Conservation (phyloP, 1,140 invertebrate genomes). For the Drosophila pseudoobscura region DNA sequence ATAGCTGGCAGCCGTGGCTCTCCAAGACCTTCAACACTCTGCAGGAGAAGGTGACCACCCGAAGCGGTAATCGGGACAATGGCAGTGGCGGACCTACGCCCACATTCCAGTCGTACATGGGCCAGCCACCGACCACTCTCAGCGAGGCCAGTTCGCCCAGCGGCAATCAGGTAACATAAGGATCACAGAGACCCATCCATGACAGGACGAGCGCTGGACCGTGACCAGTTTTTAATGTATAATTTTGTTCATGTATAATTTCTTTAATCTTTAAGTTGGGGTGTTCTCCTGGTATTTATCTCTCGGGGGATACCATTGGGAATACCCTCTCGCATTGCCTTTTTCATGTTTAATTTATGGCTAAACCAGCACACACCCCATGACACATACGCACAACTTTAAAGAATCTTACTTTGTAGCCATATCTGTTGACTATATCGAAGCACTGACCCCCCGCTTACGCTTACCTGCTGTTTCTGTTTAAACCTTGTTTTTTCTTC, state of each 20-base stretch:
- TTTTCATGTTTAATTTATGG: conserved; percentile 64
- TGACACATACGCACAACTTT: conserved; percentile 23
- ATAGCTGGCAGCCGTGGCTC: conserved; percentile 93
- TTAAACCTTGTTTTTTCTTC: conserved; percentile 28
- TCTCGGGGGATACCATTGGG: conserved; percentile 1
- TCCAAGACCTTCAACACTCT: conserved; percentile 89
- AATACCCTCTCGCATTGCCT: conserved; percentile 42
- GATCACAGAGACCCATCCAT: neutral
- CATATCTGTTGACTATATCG: conserved; percentile 14
- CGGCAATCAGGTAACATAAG: conserved; percentile 80
- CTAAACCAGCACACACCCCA: conserved; percentile 8
- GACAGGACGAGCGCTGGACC: conserved; percentile 40
- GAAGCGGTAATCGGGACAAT: conserved; percentile 61
- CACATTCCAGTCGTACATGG: conserved; percentile 82
- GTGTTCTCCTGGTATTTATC: conserved; percentile 25
- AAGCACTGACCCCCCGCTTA: conserved; percentile 17
- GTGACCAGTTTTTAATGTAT: conserved; percentile 20
- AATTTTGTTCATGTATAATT: conserved; percentile 35
- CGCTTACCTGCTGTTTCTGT: conserved; percentile 34
- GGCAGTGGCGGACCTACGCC: conserved; percentile 41
- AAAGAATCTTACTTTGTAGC: conserved; percentile 56
- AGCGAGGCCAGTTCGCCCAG: conserved; percentile 78
- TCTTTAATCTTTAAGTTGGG: conserved; percentile 11
- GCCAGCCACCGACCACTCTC: conserved; percentile 59
- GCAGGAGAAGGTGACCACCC: conserved; percentile 80